phyloP scores from a whole-genome alignment of 2,888 invertebrate genomes.

The Dasysyrphus tricinctus region DNA sequence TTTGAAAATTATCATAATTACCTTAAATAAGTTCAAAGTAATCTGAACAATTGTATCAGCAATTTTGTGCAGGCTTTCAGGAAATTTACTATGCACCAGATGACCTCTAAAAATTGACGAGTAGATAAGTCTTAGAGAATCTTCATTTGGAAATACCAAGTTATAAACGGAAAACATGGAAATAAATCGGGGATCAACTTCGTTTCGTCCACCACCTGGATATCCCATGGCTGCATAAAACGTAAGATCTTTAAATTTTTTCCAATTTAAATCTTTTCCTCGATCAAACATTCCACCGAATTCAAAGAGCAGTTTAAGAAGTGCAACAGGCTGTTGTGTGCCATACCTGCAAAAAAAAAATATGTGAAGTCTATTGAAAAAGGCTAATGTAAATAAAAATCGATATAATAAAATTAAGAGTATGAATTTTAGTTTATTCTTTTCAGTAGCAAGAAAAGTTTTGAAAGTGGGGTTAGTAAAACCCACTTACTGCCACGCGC shows the following conservation, averaged over 20 bases:
- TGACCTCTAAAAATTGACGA: slow-evolving; percentile 92
- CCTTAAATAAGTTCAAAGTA: slow-evolving; percentile 93
- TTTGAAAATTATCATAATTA: slow-evolving; percentile 78
- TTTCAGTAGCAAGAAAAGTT: too few relatives aligned
- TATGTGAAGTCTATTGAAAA: background rate
- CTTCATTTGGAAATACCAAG: slow-evolving; percentile 91
- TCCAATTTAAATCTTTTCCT: slow-evolving; percentile 95
- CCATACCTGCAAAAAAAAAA: slow-evolving; percentile 86
- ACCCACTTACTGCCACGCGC: too few relatives aligned
- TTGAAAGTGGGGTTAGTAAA: too few relatives aligned
- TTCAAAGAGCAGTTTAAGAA: slow-evolving; percentile 95
- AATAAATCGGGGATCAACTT: slow-evolving; percentile 95
- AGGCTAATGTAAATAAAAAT: too few relatives aligned
- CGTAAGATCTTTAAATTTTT: slow-evolving; percentile 90
- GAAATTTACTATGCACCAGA: slow-evolving; percentile 86
- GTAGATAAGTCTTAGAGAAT: slow-evolving; percentile 92
- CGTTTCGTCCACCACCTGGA: slow-evolving; percentile 95
- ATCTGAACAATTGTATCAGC: slow-evolving; percentile 89
- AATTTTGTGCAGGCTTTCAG: slow-evolving; percentile 87
- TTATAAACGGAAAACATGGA: slow-evolving; percentile 95
- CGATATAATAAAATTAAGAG: too few relatives aligned
- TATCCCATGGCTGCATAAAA: slow-evolving; percentile 94
- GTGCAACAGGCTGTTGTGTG: slow-evolving; percentile 96
- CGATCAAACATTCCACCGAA: slow-evolving; percentile 94
- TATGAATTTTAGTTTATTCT: too few relatives aligned